Percentiles rank a stretch among this genome's conserved stretches.
Evolutionary conservation across 2,888 invertebrate genomes (phyloP).

Genomic region (Machimus rusticus): DNA sequence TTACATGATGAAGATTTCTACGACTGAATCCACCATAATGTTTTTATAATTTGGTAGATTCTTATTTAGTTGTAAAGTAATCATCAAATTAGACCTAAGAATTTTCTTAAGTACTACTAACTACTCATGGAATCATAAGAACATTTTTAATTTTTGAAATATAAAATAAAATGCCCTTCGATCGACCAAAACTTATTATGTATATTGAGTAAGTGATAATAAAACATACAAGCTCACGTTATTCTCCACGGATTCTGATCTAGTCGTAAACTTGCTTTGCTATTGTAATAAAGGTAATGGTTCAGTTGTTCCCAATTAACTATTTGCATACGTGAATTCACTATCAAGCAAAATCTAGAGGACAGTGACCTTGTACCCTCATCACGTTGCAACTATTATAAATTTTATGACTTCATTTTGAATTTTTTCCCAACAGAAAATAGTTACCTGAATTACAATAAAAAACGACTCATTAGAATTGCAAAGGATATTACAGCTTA

Average conservation of each 20-base stretch:
- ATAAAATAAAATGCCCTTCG: too few species aligned
- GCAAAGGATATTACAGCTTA: neutral
- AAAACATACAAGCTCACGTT: neutral
- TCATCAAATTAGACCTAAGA: too few species aligned
- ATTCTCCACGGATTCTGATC: neutral
- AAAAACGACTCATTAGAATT: neutral
- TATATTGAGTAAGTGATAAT: neutral
- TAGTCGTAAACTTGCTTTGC: neutral
- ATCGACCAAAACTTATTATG: too few species aligned
- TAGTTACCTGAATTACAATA: neutral
- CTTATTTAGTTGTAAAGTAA: too few species aligned
- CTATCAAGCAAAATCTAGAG: neutral
- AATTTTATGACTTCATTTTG: neutral
- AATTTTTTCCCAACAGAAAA: neutral
- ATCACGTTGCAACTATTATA: neutral
- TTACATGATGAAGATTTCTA: too few species aligned
- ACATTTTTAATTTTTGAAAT: too few species aligned
- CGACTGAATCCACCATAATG: too few species aligned
- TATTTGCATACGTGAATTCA: neutral
- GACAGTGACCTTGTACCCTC: neutral
- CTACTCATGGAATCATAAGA: too few species aligned
- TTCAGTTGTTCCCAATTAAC: neutral
- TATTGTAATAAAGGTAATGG: neutral
- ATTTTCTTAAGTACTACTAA: too few species aligned
- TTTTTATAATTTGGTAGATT: too few species aligned